These are phyloP conservation scores for Ophraella communa DNA, from an alignment of 2,888 invertebrate species.

Conservation along the genomic window DNA sequence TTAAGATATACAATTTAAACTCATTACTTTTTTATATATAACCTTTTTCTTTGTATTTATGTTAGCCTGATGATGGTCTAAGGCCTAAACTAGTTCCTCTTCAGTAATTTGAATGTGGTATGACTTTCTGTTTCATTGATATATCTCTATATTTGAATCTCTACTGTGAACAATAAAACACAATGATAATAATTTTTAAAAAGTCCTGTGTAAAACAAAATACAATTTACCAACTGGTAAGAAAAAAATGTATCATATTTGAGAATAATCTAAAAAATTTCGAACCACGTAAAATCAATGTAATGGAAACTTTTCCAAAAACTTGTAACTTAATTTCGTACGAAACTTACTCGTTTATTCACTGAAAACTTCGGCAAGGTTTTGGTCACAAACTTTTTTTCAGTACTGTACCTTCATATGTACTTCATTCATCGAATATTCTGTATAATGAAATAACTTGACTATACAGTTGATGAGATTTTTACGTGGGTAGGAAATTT, in stretches of 20 bases:
- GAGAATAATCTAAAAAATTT: not conserved
- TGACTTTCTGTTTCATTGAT: too few relatives aligned
- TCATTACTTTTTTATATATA: too few relatives aligned
- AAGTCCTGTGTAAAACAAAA: too few relatives aligned
- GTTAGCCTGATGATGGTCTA: too few relatives aligned
- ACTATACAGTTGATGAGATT: slow-evolving; percentile 1
- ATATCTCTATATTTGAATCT: too few relatives aligned
- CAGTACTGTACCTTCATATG: not conserved
- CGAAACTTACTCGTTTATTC: not conserved
- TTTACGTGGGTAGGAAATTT: slow-evolving; percentile 9
- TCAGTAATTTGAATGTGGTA: too few relatives aligned
- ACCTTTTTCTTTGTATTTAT: too few relatives aligned
- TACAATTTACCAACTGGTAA: too few relatives aligned
- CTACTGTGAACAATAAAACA: too few relatives aligned
- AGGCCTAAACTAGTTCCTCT: too few relatives aligned
- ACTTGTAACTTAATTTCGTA: not conserved
- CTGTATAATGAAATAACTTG: slow-evolving; percentile 1
- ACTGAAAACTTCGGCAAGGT: not conserved
- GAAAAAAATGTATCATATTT: not conserved
- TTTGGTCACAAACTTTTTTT: not conserved
- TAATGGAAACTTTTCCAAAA: not conserved
- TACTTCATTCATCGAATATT: not conserved
- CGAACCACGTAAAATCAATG: not conserved
- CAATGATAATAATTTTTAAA: too few relatives aligned
- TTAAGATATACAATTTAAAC: too few relatives aligned